Conservation (phyloP, 2,797 vertebrate genomes). For the Hipposideros larvatus region DNA sequence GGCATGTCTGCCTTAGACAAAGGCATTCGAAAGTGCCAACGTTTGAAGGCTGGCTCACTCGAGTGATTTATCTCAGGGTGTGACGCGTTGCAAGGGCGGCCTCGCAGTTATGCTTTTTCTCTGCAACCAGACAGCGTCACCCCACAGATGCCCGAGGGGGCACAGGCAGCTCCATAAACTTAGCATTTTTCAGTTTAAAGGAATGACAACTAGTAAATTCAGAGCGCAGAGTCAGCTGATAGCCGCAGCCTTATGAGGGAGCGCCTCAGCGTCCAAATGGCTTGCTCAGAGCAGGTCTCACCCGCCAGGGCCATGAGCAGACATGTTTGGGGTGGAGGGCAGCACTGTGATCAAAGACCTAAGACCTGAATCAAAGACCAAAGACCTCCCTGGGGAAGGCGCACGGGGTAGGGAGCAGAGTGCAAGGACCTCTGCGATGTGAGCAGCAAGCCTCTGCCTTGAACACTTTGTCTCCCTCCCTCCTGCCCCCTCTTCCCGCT, state of each 20-base stretch:
- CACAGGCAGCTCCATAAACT: not conserved
- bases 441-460: not conserved
- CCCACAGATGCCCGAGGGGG: not conserved
- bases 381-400: too few species aligned
- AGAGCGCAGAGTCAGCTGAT: not conserved
- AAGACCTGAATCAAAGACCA: not conserved
- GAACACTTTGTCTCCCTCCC: rapidly evolving
- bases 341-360: not conserved
- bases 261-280: not conserved
- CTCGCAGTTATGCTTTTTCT: rapidly evolving
- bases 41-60: not conserved
- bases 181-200: not conserved
- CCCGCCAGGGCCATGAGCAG: rapidly evolving
- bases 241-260: not conserved
- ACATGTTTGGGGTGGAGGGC: rapidly evolving
- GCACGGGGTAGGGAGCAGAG: too few species aligned
- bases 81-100: not conserved
- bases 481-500: not conserved
- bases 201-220: not conserved
- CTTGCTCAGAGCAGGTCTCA: not conserved
- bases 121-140: not conserved
- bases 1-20: not conserved
- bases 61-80: not conserved
- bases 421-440: too few species aligned
- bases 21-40: not conserved